phyloP scores from a whole-genome alignment of 92 coral and sea anemone genomes.

The Anthopleura xanthogrammica region DNA sequence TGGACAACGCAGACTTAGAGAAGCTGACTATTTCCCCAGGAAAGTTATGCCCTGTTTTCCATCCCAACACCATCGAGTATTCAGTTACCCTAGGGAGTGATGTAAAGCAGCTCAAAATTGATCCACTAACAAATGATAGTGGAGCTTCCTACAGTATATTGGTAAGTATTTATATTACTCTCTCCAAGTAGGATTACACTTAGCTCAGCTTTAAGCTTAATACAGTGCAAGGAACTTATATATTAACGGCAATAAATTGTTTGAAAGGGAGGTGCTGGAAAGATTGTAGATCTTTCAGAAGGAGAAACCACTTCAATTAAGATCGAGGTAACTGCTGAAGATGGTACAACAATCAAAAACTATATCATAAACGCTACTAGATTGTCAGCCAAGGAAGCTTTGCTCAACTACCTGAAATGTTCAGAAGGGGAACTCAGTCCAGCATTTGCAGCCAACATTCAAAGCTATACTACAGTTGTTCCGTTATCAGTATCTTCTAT shows the following conservation, averaged over 20 bases:
- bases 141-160: conserved; percentile 90
- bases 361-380: conserved; percentile 77
- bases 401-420: conserved; percentile 64
- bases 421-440: conserved; percentile 68
- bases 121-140: conserved; percentile 90
- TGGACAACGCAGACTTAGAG: conserved; percentile 95
- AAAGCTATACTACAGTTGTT: conserved; percentile 55
- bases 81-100: conserved; percentile 83
- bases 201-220: not conserved
- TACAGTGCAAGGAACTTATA: not conserved
- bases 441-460: conserved; percentile 52
- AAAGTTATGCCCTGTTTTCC: conserved; percentile 84
- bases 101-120: conserved; percentile 82
- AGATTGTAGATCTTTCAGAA: conserved; percentile 72
- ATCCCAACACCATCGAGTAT: conserved; percentile 81
- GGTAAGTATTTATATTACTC: conserved; percentile 41
- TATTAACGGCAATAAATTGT: not conserved
- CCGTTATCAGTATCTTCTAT: conserved; percentile 56
- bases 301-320: conserved; percentile 77
- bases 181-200: not conserved
- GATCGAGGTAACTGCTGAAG: conserved; percentile 95
- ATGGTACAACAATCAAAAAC: conserved; percentile 86
- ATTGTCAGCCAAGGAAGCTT: conserved; percentile 89
- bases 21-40: conserved; percentile 84
- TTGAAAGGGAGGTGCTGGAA: conserved; percentile 80